Evolutionary conservation across 2,888 invertebrate species (phyloP), one percentile per base, ranked within the genome.

Genomic region (Gastrophysa polygoni): DNA sequence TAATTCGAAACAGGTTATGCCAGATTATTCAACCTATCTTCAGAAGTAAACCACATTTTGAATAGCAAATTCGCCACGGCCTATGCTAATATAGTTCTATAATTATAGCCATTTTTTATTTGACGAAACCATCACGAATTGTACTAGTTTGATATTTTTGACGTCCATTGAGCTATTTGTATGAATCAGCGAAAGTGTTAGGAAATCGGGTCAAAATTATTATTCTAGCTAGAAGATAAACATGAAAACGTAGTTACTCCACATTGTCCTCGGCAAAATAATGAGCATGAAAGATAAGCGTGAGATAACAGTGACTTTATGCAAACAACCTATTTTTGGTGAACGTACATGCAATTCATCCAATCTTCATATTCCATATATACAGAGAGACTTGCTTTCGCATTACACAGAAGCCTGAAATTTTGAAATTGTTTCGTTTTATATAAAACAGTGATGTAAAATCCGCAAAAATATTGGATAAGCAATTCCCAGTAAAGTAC

Each of bases 141-240:
- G 38, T 38, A 5, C 24, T 5, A 38, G 38, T 38, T 38, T 38
- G n/a, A 38, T 38, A 11, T 38, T 38, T 14, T 14, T 38, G 14
- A 14, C 38, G 6, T 38, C 14, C 14, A 14, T 38, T 14, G 10
- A 3, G 4, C 6, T 38, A 38, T 38, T 38, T 38, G 38, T n/a
- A n/a, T 38, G 38, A 38, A 38, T 14, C 38, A n/a, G 38, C 38
- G 38, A 38, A 14, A 38, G n/a, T 38, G 14, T n/a, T 10, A 5
- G 38, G 38, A 38, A 38, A 38, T 38, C 38, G 46, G 46, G 46
- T 46, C 46, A 46, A 10, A 46, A 21, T 46, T 46, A 46, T 21
- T 46, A 46, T 21, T 46, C 18, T n/a, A 46, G 21, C 21, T 18
- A 46, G 18, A 18, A 46, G 46, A 46, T 46, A 46, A 46, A 46